phyloP scores from a whole-genome alignment of 2,888 invertebrate genomes.

The Pseudolycoriella hygida region DNA sequence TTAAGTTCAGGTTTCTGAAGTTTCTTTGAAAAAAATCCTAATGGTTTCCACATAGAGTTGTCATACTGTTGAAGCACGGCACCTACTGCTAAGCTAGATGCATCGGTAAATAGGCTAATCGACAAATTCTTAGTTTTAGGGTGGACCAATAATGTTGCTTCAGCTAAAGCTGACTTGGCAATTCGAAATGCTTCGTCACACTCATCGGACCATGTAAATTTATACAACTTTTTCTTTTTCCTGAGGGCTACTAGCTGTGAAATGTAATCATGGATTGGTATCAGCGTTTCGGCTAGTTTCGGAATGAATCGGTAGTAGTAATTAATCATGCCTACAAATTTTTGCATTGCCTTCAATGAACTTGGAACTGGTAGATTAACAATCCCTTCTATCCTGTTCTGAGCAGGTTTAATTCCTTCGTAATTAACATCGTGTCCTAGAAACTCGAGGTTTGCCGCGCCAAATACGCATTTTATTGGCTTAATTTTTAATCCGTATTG shows the following conservation, averaged over 20 bases:
- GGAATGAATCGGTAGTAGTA: not conserved
- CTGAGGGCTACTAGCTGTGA: not conserved
- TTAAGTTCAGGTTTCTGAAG: slow-evolving; percentile 17
- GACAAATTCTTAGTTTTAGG: slow-evolving; percentile 16
- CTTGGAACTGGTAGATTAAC: slow-evolving; percentile 7
- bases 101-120: slow-evolving; percentile 12
- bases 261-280: not conserved
- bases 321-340: slow-evolving; percentile 2
- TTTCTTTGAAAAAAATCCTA: slow-evolving; percentile 21
- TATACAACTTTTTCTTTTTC: not conserved
- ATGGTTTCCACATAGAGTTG: slow-evolving; percentile 16
- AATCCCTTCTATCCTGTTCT: slow-evolving; percentile 6
- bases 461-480: slow-evolving; percentile 12
- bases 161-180: not conserved
- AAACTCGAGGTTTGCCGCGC: slow-evolving; percentile 5
- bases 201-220: not conserved
- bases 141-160: slow-evolving; percentile 17
- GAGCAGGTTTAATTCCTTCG: slow-evolving; percentile 6
- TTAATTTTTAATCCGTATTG: slow-evolving; percentile 14
- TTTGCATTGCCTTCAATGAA: slow-evolving; percentile 1
- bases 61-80: slow-evolving; percentile 20
- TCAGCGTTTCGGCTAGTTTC: not conserved
- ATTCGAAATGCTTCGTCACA: not conserved
- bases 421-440: slow-evolving; percentile 8
- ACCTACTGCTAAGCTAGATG: slow-evolving; percentile 21